Evolutionary conservation across 2,888 invertebrate genomes (phyloP).

Genomic region (Lucinisca nassula): DNA sequence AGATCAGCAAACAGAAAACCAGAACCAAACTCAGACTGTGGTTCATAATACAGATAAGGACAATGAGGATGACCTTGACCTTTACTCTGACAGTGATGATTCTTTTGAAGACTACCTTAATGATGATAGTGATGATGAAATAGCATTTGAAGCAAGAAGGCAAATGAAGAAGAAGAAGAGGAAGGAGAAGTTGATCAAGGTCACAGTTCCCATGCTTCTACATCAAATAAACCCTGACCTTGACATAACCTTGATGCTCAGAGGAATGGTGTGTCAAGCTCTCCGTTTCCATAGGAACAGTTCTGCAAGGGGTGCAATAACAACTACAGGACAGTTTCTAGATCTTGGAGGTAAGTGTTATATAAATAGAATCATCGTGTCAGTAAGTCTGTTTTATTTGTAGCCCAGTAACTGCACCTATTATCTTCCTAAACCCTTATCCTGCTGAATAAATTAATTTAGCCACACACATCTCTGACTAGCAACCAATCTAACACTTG

Average conservation of each 20-base stretch:
- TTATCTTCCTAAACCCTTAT: too few species aligned
- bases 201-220: constrained; percentile 46
- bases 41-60: background rate
- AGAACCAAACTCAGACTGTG: background rate
- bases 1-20: background rate
- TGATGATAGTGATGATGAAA: constrained; percentile 19
- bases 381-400: too few species aligned
- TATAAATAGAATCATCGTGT: too few species aligned
- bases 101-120: constrained; percentile 16
- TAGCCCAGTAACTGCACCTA: too few species aligned
- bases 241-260: constrained; percentile 48
- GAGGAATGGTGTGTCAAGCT: constrained; percentile 73
- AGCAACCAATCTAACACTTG: too few species aligned
- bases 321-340: constrained; percentile 35
- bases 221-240: constrained; percentile 50
- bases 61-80: constrained; percentile 31
- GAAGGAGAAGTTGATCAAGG: background rate
- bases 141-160: background rate
- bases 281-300: constrained; percentile 70
- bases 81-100: constrained; percentile 49
- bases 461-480: too few species aligned
- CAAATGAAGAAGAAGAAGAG: background rate
- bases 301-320: constrained; percentile 66
- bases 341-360: constrained; percentile 62
- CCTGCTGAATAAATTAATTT: too few species aligned